Evolutionary conservation across 2,113 vertebrate species (phyloP).

Genomic region (Poecile atricapillus): DNA sequence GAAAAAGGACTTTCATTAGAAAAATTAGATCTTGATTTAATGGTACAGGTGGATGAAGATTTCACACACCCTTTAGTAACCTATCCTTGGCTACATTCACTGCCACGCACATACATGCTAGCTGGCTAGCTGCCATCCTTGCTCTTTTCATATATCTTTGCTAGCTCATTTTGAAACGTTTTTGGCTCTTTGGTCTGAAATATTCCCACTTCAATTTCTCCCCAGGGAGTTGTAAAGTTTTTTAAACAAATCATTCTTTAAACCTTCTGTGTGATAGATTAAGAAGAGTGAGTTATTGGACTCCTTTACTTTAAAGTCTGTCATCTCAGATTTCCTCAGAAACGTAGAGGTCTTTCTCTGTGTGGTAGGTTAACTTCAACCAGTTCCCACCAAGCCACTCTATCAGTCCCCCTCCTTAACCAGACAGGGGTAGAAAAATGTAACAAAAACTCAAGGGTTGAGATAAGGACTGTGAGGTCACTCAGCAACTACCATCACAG

Average conservation of each 20-base stretch:
- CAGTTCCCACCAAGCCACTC: background rate
- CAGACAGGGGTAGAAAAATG: background rate
- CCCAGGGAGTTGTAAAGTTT: background rate
- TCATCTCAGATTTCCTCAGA: background rate
- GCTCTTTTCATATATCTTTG: background rate
- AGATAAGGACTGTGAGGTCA: background rate
- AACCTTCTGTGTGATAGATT: background rate
- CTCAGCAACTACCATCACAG: background rate
- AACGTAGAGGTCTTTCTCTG: background rate
- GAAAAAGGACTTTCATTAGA: background rate
- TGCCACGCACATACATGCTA: background rate
- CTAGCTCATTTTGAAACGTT: background rate
- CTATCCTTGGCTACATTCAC: background rate
- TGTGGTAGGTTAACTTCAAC: background rate
- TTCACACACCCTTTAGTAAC: background rate
- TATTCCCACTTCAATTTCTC: background rate
- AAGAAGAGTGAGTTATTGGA: background rate
- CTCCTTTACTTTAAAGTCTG: background rate
- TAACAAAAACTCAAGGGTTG: rapidly evolving
- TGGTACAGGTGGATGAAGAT: background rate
- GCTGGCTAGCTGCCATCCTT: background rate
- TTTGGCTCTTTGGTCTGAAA: background rate
- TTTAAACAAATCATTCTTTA: background rate
- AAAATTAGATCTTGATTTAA: background rate
- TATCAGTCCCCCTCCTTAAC: background rate